Evolutionary conservation across 2,113 vertebrate genomes (phyloP).

Genomic region (Osmerus eperlanus): DNA sequence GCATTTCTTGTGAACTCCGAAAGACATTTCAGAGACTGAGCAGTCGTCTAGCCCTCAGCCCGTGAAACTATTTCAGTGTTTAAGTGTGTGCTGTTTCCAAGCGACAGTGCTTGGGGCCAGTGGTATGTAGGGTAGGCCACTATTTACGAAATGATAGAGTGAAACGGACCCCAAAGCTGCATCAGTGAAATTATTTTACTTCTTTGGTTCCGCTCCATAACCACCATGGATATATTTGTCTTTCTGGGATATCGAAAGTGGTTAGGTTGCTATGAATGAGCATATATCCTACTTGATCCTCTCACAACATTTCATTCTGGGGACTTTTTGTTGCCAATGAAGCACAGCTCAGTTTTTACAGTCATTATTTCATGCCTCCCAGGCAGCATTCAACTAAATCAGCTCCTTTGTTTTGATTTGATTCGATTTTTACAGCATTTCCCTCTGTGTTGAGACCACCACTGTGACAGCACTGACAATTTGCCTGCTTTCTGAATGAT

Average conservation of each 20-base stretch:
- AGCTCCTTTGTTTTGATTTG: too few species aligned
- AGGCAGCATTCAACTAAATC: not conserved
- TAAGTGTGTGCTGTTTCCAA: conserved; percentile 65
- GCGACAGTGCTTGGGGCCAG: conserved; percentile 68
- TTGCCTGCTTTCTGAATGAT: conserved; percentile 21
- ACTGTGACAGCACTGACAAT: not conserved
- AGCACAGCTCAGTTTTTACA: too few species aligned
- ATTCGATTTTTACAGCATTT: not conserved
- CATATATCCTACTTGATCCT: not conserved
- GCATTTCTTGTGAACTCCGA: too few species aligned
- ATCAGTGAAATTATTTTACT: too few species aligned
- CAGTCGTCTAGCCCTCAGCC: too few species aligned
- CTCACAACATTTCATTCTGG: too few species aligned
- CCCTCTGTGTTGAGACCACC: not conserved
- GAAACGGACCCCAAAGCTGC: not conserved
- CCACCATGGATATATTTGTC: conserved; percentile 1
- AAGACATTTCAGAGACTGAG: too few species aligned
- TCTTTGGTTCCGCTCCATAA: not conserved
- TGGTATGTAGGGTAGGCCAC: conserved; percentile 15
- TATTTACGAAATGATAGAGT: not conserved
- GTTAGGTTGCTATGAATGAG: not conserved
- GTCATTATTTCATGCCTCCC: not conserved
- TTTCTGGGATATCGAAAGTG: not conserved
- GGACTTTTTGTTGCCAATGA: too few species aligned
- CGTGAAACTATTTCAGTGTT: not conserved